These are phyloP conservation scores for Eupelmus urozonus DNA, from an alignment of 2,888 invertebrate species.

Conservation along the genomic window DNA sequence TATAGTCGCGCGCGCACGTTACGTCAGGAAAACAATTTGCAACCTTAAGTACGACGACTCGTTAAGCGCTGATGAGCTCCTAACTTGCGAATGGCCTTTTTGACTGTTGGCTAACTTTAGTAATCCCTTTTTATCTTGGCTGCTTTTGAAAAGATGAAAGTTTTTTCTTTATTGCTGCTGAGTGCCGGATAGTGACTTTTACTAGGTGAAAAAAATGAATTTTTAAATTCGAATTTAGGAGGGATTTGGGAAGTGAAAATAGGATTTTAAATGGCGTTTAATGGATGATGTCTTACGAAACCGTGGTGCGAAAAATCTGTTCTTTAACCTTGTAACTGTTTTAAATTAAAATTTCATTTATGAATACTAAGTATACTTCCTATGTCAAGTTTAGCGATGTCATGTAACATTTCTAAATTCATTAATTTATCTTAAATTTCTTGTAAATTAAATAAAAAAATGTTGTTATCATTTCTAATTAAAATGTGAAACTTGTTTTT, in stretches of 20 bases:
- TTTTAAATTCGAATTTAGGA: background rate
- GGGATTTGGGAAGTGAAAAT: background rate
- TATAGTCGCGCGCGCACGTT: no score
- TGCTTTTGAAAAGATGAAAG: slow-evolving; percentile 43
- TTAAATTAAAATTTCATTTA: no score
- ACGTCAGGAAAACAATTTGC: slow-evolving; percentile 51
- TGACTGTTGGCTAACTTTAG: slow-evolving; percentile 6
- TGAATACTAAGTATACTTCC: no score
- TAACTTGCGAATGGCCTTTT: slow-evolving; percentile 3
- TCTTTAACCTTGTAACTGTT: no score
- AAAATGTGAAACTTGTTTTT: no score
- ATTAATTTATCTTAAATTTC: no score
- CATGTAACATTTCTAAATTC: no score
- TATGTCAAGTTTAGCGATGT: no score
- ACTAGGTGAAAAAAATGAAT: background rate
- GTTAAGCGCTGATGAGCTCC: slow-evolving; percentile 12
- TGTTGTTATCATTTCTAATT: no score
- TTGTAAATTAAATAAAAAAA: no score
- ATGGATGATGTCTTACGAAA: no score
- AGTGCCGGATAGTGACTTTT: background rate
- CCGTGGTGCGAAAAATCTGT: no score
- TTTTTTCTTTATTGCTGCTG: background rate
- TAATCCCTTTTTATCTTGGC: slow-evolving; percentile 24
- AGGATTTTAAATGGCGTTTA: background rate
- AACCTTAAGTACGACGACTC: slow-evolving; percentile 2